phyloP scores from a whole-genome alignment of 2,797 vertebrate species.

The Coreius guichenoti region DNA sequence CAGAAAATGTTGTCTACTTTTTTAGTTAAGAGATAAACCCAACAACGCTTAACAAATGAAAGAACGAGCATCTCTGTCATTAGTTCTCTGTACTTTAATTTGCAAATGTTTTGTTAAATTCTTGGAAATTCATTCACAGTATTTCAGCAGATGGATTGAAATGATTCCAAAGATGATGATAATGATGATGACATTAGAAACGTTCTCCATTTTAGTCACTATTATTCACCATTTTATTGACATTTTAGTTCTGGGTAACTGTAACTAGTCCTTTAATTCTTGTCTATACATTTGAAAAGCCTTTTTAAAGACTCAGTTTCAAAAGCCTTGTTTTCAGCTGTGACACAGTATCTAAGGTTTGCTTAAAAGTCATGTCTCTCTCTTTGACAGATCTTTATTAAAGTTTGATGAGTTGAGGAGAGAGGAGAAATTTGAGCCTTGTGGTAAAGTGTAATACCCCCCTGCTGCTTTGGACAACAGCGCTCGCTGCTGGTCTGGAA shows the following conservation, averaged over 20 bases:
- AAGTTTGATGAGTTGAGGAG: conserved; percentile 59
- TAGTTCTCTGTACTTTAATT: neutral
- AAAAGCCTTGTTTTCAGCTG: neutral
- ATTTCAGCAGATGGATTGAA: neutral
- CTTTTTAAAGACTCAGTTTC: neutral
- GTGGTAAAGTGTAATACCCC: neutral
- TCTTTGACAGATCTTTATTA: conserved; percentile 68
- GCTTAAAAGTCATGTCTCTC: conserved; percentile 52
- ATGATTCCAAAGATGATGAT: neutral
- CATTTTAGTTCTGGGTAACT: neutral
- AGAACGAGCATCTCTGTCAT: neutral
- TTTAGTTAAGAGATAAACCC: neutral
- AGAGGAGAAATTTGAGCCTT: neutral
- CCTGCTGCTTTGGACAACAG: conserved; percentile 11
- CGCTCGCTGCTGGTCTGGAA: conserved; percentile 36
- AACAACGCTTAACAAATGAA: neutral
- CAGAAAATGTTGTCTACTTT: neutral
- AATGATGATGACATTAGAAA: neutral
- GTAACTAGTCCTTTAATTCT: neutral
- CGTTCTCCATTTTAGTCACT: neutral
- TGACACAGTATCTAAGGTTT: conserved; percentile 35
- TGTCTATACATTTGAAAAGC: neutral
- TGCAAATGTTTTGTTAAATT: conserved; percentile 11
- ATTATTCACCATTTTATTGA: neutral
- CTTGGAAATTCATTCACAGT: neutral